Conservation (phyloP, 2,888 invertebrate genomes). For the Nomada flava region DNA sequence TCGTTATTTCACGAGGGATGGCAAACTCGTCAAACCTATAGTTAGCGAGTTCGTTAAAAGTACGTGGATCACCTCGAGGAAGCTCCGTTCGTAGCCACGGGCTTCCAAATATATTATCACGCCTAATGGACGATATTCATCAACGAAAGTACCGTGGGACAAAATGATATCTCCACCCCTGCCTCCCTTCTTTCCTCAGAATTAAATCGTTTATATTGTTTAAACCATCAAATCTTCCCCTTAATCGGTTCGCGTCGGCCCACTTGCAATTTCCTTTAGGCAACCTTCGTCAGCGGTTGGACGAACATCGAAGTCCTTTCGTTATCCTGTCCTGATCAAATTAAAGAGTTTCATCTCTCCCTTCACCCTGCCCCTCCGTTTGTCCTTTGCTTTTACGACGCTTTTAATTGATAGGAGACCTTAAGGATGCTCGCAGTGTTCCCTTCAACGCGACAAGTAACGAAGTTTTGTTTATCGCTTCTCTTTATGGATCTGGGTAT, state of each 20-base stretch:
- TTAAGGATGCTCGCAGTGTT: not conserved
- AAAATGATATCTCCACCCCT: constrained; percentile 3
- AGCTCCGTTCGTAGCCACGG: constrained; percentile 6
- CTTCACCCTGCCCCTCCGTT: too few species aligned
- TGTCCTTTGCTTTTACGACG: not conserved
- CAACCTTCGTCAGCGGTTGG: too few species aligned
- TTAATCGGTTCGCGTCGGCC: not conserved
- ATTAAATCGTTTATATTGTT: too few species aligned
- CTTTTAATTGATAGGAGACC: not conserved
- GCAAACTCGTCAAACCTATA: constrained; percentile 5
- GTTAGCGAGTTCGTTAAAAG: constrained; percentile 34
- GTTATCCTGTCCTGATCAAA: constrained; percentile 18
- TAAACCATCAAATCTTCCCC: too few species aligned
- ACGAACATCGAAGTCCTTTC: too few species aligned
- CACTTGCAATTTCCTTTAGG: constrained; percentile 20
- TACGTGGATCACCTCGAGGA: constrained; percentile 13
- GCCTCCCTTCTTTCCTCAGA: too few species aligned
- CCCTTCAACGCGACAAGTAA: not conserved
- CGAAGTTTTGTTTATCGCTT: not conserved
- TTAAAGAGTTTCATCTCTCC: constrained; percentile 24
- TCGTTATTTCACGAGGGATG: constrained; percentile 26
- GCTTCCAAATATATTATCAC: constrained; percentile 37
- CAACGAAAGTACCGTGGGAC: constrained; percentile 4
- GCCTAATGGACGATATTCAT: constrained; percentile 19
- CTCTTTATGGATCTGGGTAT: too few species aligned